Evolutionary conservation across 2,888 invertebrate genomes (phyloP).

Genomic region (Xestia rhomboidea): DNA sequence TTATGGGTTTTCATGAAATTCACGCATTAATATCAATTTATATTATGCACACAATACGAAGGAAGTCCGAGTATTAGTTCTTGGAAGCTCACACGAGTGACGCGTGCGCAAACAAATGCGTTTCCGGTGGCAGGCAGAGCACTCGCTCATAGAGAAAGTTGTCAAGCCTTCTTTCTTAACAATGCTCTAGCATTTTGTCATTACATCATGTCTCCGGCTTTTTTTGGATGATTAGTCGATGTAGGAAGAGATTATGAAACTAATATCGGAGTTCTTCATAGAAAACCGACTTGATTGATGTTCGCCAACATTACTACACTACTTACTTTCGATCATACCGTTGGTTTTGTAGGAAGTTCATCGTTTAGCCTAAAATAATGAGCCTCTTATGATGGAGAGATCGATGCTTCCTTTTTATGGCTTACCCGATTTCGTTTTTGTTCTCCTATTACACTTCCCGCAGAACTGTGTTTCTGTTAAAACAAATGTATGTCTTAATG

Average conservation of each 20-base stretch:
- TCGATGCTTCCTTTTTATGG: neutral
- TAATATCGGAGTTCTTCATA: slow-evolving; percentile 50
- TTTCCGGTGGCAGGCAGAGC: slow-evolving; percentile 65
- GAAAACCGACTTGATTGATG: slow-evolving; percentile 55
- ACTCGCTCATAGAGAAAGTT: slow-evolving; percentile 73
- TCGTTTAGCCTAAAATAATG: slow-evolving; percentile 50
- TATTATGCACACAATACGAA: slow-evolving; percentile 53
- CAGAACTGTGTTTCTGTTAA: too few species aligned
- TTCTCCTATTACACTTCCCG: too few species aligned
- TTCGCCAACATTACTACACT: slow-evolving; percentile 10
- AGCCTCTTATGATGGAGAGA: slow-evolving; percentile 9
- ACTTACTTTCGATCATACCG: slow-evolving; percentile 29
- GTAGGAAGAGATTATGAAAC: slow-evolving; percentile 67
- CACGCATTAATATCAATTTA: slow-evolving; percentile 51
- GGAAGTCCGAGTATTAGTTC: slow-evolving; percentile 68
- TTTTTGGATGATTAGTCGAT: slow-evolving; percentile 63
- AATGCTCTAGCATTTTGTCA: slow-evolving; percentile 64
- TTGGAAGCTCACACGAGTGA: slow-evolving; percentile 65
- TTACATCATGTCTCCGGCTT: slow-evolving; percentile 66
- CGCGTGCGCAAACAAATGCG: slow-evolving; percentile 68
- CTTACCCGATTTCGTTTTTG: neutral
- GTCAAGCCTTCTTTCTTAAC: slow-evolving; percentile 71
- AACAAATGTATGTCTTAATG: too few species aligned
- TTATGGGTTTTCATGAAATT: slow-evolving; percentile 57
- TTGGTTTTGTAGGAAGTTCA: slow-evolving; percentile 46